phyloP scores from a whole-genome alignment of 1,140 invertebrate genomes.

The Akabosia matsudoensis region DNA sequence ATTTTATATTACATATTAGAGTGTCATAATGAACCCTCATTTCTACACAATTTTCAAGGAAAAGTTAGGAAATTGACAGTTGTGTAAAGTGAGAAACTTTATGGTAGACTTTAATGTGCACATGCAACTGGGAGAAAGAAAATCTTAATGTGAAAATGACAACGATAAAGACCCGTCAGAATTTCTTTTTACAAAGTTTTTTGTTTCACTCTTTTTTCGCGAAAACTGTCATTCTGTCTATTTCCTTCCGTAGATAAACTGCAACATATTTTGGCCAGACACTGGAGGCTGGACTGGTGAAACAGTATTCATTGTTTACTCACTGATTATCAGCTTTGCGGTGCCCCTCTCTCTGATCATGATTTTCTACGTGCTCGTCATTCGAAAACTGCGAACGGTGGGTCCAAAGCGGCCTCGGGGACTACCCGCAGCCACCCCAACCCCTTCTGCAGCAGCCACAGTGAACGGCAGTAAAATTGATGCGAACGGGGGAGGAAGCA shows the following conservation, averaged over 20 bases:
- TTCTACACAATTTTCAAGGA: no score
- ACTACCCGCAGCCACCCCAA: background rate
- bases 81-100: no score
- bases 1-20: no score
- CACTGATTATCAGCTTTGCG: constrained; percentile 60
- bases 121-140: no score
- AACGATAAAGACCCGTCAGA: no score
- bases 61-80: no score
- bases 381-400: constrained; percentile 55
- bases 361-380: constrained; percentile 62
- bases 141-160: no score
- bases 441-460: background rate
- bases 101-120: no score
- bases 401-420: constrained; percentile 26
- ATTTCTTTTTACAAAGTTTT: no score
- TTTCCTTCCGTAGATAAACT: constrained; percentile 47
- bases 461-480: background rate
- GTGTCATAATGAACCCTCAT: no score
- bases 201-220: no score
- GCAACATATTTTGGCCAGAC: constrained; percentile 54
- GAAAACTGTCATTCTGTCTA: no score
- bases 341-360: constrained; percentile 61
- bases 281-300: constrained; percentile 50
- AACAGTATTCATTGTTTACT: constrained; percentile 57
- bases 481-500: background rate